A percentile compares a stretch with the other conserved stretches of the same genome.
phyloP scores from a whole-genome alignment of 2,888 invertebrate species.

The Seira musarum region DNA sequence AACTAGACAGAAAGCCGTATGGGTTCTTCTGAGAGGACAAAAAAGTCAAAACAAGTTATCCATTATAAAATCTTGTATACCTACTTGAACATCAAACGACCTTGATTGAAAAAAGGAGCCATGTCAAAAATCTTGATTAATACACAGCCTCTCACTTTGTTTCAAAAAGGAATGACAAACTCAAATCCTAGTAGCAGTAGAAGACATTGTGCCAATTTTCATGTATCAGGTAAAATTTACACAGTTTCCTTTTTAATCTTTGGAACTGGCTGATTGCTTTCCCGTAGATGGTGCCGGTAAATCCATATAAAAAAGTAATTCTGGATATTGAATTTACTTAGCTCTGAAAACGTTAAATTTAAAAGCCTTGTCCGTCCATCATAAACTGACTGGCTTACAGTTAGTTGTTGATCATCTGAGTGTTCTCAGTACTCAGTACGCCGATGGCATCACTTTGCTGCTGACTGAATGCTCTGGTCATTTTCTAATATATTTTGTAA shows the following conservation, averaged over 20 bases:
- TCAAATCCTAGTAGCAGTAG: neutral
- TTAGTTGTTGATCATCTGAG: too few species aligned
- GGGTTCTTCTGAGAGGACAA: neutral
- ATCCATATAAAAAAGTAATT: too few species aligned
- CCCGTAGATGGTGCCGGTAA: too few species aligned
- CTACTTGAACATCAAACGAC: neutral
- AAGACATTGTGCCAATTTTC: neutral
- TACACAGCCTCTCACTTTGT: conserved; percentile 46
- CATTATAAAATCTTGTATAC: neutral
- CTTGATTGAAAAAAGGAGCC: neutral
- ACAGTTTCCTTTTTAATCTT: too few species aligned
- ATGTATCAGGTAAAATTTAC: too few species aligned
- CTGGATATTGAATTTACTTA: too few species aligned
- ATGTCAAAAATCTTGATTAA: conserved; percentile 44
- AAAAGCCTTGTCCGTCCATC: too few species aligned
- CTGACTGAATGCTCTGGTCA: neutral
- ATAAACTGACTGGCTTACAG: too few species aligned
- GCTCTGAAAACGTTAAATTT: too few species aligned
- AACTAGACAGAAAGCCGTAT: neutral
- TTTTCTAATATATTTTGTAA: neutral
- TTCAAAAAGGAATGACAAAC: neutral
- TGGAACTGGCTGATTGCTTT: too few species aligned
- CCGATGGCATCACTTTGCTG: neutral
- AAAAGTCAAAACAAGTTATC: neutral
- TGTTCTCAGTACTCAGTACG: too few species aligned